Percentiles rank a stretch among this genome's conserved stretches.
phyloP scores from a whole-genome alignment of 1,140 invertebrate species.

The Drosophila truncata region DNA sequence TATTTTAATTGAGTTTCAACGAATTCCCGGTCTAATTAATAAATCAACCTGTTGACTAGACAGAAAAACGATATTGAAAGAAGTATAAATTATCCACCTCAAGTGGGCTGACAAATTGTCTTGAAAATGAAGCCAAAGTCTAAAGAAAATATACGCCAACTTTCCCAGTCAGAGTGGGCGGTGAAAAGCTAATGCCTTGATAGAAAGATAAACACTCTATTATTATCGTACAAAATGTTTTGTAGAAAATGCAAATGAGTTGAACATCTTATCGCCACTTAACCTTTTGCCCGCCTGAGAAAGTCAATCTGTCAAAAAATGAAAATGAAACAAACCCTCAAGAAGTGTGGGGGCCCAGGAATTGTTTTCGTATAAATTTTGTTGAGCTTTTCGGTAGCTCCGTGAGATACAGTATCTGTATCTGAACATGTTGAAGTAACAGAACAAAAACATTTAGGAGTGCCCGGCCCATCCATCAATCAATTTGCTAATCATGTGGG shows the following conservation, averaged over 20 bases:
- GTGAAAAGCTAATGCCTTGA: constrained; percentile 47
- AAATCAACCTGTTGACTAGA: constrained; percentile 57
- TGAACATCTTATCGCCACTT: constrained; percentile 47
- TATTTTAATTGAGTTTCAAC: constrained; percentile 23
- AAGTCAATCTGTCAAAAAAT: constrained; percentile 45
- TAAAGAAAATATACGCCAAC: constrained; percentile 12
- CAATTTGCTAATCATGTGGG: constrained; percentile 75
- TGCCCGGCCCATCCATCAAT: constrained; percentile 68
- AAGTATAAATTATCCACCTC: constrained; percentile 47
- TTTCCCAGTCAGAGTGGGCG: constrained; percentile 50
- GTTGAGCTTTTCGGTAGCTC: constrained; percentile 59
- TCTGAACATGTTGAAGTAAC: constrained; percentile 29
- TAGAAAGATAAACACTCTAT: constrained; percentile 46
- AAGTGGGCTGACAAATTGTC: constrained; percentile 32
- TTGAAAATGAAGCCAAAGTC: neutral
- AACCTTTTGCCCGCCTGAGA: constrained; percentile 37
- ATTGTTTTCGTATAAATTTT: constrained; percentile 17
- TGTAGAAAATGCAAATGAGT: constrained; percentile 55
- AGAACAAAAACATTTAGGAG: constrained; percentile 65
- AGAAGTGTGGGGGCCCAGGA: constrained; percentile 21
- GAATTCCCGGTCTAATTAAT: constrained; percentile 60
- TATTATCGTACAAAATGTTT: constrained; percentile 22
- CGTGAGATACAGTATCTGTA: constrained; percentile 41
- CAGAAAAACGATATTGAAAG: constrained; percentile 26
- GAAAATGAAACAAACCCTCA: constrained; percentile 4